A percentile compares a stretch with the other conserved stretches of the same genome.
phyloP scores from a whole-genome alignment of 2,797 vertebrate genomes.

The Philypnodon macrostomus region DNA sequence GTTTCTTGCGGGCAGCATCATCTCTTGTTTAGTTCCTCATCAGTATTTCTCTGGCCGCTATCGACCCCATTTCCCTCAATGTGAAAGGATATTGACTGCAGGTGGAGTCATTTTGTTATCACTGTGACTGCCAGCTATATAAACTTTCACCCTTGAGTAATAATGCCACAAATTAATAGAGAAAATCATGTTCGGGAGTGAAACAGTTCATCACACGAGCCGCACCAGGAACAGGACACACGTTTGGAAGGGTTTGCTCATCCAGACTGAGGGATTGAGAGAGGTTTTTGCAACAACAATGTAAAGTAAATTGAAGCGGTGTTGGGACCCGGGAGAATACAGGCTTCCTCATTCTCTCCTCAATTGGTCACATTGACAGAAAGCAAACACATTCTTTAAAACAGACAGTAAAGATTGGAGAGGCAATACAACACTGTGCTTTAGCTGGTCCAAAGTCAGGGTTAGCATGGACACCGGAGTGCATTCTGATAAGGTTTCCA shows the following conservation, averaged over 20 bases:
- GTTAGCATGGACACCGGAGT: neutral
- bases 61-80: conserved; percentile 27
- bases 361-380: conserved; percentile 31
- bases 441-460: neutral
- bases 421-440: conserved; percentile 7
- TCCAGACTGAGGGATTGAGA: conserved; percentile 39
- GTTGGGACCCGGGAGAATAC: conserved; percentile 29
- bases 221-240: conserved; percentile 27
- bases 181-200: conserved; percentile 45
- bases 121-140: conserved; percentile 46
- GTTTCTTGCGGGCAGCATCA: neutral
- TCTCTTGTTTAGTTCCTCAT: conserved; percentile 17
- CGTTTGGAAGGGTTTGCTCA: conserved; percentile 30
- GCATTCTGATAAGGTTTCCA: neutral
- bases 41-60: conserved; percentile 17
- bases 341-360: conserved; percentile 25
- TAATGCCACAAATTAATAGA: conserved; percentile 59
- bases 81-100: conserved; percentile 48
- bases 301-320: conserved; percentile 45
- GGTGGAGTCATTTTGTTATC: conserved; percentile 48
- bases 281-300: conserved; percentile 46
- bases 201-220: conserved; percentile 43
- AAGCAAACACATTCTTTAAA: conserved; percentile 15
- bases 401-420: conserved; percentile 17
- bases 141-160: conserved; percentile 56